These are phyloP conservation scores for Amblyjoppa fuscipennis DNA, from an alignment of 2,888 invertebrate species.

Conservation along the genomic window DNA sequence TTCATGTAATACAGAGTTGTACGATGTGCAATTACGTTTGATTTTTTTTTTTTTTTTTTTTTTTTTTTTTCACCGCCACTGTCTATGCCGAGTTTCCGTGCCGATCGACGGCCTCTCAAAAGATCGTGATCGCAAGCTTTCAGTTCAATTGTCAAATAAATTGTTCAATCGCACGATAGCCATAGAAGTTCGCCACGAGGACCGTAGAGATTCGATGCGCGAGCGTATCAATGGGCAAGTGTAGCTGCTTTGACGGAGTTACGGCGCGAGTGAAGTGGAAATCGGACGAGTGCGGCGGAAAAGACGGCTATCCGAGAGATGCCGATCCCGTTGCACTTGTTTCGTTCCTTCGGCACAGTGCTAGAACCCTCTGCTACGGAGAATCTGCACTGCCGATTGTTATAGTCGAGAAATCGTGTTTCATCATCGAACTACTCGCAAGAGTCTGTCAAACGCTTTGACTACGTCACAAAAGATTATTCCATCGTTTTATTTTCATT, in stretches of 20 bases:
- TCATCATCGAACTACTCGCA: constrained; percentile 33
- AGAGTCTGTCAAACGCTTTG: constrained; percentile 6
- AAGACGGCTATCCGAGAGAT: constrained; percentile 65
- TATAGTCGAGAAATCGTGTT: constrained; percentile 25
- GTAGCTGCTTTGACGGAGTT: constrained; percentile 57
- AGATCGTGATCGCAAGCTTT: constrained; percentile 5
- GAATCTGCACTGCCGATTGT: constrained; percentile 7
- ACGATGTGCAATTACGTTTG: background rate
- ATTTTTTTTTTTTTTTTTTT: background rate
- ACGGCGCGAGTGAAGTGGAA: constrained; percentile 69
- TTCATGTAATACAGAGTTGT: constrained; percentile 12
- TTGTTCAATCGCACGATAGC: background rate
- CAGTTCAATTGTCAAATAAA: background rate
- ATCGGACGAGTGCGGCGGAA: constrained; percentile 69
- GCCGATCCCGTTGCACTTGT: constrained; percentile 68
- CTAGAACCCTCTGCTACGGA: background rate
- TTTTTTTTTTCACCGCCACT: background rate
- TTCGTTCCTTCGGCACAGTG: constrained; percentile 10
- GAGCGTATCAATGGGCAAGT: background rate
- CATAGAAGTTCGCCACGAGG: background rate
- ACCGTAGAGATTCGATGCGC: background rate
- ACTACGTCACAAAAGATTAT: constrained; percentile 12
- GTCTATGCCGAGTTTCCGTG: background rate
- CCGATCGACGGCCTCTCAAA: background rate
- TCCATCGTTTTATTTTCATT: background rate